These are phyloP conservation scores for Propithecus coquereli DNA, from an alignment of 2,113 vertebrate species.

Conservation along the genomic window DNA sequence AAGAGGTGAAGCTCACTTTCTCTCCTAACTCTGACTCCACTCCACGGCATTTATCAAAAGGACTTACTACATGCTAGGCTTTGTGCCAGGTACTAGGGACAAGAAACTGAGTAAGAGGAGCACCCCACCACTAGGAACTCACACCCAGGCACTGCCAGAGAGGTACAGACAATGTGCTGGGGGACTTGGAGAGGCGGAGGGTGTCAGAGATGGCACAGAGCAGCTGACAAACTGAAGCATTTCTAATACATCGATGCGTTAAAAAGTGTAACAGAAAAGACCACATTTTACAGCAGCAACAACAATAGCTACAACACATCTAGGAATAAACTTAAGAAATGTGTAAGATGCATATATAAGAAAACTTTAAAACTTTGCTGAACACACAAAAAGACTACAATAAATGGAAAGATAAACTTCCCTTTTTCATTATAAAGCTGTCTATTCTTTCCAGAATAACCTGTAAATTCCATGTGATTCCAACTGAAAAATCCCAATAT, in stretches of 20 bases:
- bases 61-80: constrained; percentile 41
- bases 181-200: background rate
- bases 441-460: background rate
- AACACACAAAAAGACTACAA: background rate
- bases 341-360: background rate
- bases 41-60: constrained; percentile 46
- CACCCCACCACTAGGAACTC: background rate
- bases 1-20: background rate
- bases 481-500: background rate
- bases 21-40: constrained; percentile 20
- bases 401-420: background rate
- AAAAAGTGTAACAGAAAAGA: background rate
- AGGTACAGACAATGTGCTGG: background rate
- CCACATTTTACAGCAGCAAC: background rate
- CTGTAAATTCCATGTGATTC: background rate
- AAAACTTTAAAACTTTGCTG: background rate
- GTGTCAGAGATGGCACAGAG: background rate
- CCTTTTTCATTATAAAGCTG: background rate
- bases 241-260: background rate
- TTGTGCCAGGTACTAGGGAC: background rate
- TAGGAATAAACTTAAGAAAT: background rate
- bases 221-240: background rate
- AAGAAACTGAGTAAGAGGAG: background rate
- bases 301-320: background rate
- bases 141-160: background rate